Evolutionary conservation across 2,113 vertebrate genomes (phyloP), one percentile per base, ranked within the genome.

Genomic region (Ondatra zibethicus): DNA sequence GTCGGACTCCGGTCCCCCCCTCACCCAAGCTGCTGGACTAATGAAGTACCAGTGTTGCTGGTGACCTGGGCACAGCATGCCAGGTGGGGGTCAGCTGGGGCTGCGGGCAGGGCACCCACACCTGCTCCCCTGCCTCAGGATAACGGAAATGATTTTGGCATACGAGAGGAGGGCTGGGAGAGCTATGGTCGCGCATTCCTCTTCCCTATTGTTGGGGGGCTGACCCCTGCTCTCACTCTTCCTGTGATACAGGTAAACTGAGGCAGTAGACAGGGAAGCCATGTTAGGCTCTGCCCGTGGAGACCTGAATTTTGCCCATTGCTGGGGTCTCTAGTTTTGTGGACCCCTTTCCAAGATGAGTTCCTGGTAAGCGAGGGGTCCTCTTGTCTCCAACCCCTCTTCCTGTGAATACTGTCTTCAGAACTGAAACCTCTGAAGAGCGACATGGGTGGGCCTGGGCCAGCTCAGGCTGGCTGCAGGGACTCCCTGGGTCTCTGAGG

Each of bases 101-200:
- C 85, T 25, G 33, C 7, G 76, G 91, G 87, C 84, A 91, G 88
- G 52, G 12, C 45, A 5, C 4, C 80, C 72, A 11, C 87, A 14
- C 21, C 91, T 72, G 31, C 75, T 17, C 58, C 92, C 86, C 88
- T 77, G 42, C 19, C 77, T 77, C 68, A 21, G 96, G 96, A 73
- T 97, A 97, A 97, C 95, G 95, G 96, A 97, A 97, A 97, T 91
- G 89, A 45, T 95, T 96, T 93, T 98, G 97, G 98, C 97, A 76
- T 89, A 89, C 52, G 33, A 65, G 89, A 76, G 85, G 65, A 33
- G 92, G 90, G 75, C 36, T 61, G 17, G 58, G 93, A 23, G 6
- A 21, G 9, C 8, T 21, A 63, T 50, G 13, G 52, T 36, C 16
- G 0, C 31, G 36, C 21, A 13, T 0, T 39, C 9, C 33, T 47